phyloP scores from a whole-genome alignment of 1,140 invertebrate genomes.

The Aphaenogaster floridana region DNA sequence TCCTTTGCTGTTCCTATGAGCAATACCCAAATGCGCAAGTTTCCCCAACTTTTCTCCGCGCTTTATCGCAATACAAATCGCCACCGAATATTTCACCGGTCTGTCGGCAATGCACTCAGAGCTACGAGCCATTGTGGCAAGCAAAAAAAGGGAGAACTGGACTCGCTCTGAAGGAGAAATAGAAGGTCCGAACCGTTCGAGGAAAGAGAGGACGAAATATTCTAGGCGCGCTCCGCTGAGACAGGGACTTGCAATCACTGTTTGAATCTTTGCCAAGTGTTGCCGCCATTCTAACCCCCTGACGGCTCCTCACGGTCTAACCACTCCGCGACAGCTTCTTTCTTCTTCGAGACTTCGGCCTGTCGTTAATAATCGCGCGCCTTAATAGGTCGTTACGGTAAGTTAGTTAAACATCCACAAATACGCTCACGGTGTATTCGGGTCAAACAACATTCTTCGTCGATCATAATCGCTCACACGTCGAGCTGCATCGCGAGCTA shows the following conservation, averaged over 20 bases:
- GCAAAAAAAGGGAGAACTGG: slow-evolving; percentile 63
- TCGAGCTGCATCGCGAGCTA: slow-evolving; percentile 40
- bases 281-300: slow-evolving; percentile 68
- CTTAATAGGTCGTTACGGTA: slow-evolving; percentile 49
- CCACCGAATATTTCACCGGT: slow-evolving; percentile 61
- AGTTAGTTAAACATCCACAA: slow-evolving; percentile 81
- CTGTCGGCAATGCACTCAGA: slow-evolving; percentile 1
- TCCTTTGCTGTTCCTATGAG: background rate
- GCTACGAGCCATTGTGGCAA: background rate
- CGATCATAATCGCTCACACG: slow-evolving; percentile 69
- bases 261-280: slow-evolving; percentile 85
- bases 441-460: slow-evolving; percentile 81
- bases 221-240: slow-evolving; percentile 82
- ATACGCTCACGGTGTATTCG: slow-evolving; percentile 79
- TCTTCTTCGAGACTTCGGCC: background rate
- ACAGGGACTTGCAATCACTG: slow-evolving; percentile 85
- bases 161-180: slow-evolving; percentile 51
- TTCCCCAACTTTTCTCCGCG: background rate
- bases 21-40: slow-evolving; percentile 24
- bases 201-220: slow-evolving; percentile 78
- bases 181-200: slow-evolving; percentile 68
- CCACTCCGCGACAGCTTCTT: slow-evolving; percentile 27
- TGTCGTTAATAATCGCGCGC: slow-evolving; percentile 16
- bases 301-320: slow-evolving; percentile 18
- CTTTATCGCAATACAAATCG: slow-evolving; percentile 62